Base-by-base conservation (phyloP, 1,140 invertebrate species). In the Heliconius hermathena region DNA sequence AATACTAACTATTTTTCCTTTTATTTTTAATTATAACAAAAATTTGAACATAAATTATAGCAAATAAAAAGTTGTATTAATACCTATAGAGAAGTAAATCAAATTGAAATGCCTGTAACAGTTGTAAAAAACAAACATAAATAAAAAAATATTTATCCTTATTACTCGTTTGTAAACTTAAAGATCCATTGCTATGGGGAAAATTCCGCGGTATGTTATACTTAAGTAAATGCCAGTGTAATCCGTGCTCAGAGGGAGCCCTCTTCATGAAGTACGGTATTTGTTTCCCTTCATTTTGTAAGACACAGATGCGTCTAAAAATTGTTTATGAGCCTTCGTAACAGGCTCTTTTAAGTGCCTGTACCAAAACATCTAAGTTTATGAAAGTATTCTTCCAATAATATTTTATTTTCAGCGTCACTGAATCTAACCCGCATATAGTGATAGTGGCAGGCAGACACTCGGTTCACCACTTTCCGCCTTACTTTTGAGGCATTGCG, bases 281-380 rank as follows among this genome's bases (percentile, higher is more conserved):
- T 82, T 80, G 76, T 81, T 83, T 83, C 83, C 83, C 83, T 81
- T 78, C 82, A 81, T 84, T 89, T 88, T 78, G 84, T 88, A 88
- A 71, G 82, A 81, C 88, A 89, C 88, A 89, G 88, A 87, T 89
- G 90, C 80, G 77, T 66, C 74, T 76, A 74, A 70, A 77, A 77
- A 81, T 83, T 85, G 77, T 78, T 78, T 73, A 74, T 70, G 75
- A 77, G 72, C 52, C 57, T 77, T 54, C 46, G 73, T 74, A 77
- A 81, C 52, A 77, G 71, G 8, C 57, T 16, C 26, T 72, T 72
- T 76, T 73, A 80, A 79, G 71, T 60, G 71, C 36, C n/a, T n/a
- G 33, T 33, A 72, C 29, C 29, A 3, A 54, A 72, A 75, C 1
- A 29, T 74, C 73, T 26, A 73, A 77, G 76, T 20, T 71, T 52